Percentiles rank a stretch among this genome's conserved stretches.
Evolutionary conservation across 2,113 vertebrate genomes (phyloP).

Genomic region (Cisticola juncidis): DNA sequence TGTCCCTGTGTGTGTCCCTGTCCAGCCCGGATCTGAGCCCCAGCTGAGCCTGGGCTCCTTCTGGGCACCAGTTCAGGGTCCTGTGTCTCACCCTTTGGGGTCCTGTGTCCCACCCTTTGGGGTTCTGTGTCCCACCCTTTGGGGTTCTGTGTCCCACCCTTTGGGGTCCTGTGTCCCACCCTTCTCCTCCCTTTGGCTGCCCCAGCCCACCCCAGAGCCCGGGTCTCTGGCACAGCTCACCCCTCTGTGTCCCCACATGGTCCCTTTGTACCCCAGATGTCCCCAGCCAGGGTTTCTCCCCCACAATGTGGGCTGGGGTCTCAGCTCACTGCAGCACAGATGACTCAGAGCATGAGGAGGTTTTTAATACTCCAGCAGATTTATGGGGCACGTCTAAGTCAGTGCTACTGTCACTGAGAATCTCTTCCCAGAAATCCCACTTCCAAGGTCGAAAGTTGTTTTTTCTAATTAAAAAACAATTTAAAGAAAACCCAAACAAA

Average conservation of each 20-base stretch:
- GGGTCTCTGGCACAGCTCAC: neutral
- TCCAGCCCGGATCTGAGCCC: too few relatives aligned
- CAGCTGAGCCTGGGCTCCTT: too few relatives aligned
- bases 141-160: too few relatives aligned
- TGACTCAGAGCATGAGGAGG: neutral
- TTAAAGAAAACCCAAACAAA: neutral
- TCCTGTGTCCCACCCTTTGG: too few relatives aligned
- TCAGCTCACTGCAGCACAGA: rapidly evolving
- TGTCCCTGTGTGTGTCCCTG: too few relatives aligned
- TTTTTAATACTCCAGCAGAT: neutral
- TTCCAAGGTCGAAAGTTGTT: neutral
- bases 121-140: too few relatives aligned
- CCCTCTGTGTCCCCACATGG: rapidly evolving
- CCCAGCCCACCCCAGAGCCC: neutral
- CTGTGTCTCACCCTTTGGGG: too few relatives aligned
- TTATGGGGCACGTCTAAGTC: neutral
- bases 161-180: rapidly evolving
- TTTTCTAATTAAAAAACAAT: neutral
- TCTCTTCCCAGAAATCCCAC: neutral
- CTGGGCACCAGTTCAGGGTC: too few relatives aligned
- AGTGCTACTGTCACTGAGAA: neutral
- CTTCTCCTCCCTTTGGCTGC: rapidly evolving
- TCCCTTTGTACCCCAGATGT: rapidly evolving
- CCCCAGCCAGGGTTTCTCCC: neutral
- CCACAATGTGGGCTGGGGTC: rapidly evolving